Evolutionary conservation across 2,113 vertebrate genomes (phyloP).

Genomic region (Notarius quadriscutis): DNA sequence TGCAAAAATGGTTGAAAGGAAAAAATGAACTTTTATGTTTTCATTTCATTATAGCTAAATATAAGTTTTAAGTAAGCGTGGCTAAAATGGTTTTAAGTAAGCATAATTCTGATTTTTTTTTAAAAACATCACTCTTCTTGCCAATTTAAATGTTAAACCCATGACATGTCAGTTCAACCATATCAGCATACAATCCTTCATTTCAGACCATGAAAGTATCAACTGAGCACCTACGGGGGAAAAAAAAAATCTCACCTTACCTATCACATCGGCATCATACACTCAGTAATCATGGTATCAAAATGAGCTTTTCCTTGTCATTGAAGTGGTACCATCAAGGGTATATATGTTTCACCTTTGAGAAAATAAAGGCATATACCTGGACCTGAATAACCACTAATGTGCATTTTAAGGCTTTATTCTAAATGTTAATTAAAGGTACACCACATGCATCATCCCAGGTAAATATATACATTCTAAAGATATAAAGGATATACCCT

Average conservation of each 20-base stretch:
- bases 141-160: neutral
- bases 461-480: neutral
- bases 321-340: neutral
- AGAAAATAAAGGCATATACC: neutral
- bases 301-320: neutral
- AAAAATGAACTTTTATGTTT: neutral
- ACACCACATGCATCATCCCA: neutral
- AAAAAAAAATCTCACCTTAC: neutral
- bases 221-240: neutral
- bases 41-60: neutral
- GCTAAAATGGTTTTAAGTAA: neutral
- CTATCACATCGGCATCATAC: neutral
- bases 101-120: neutral
- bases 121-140: neutral
- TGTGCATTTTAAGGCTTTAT: neutral
- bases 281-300: neutral
- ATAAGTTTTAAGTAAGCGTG: too few species aligned
- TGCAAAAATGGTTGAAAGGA: neutral
- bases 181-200: neutral
- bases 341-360: neutral
- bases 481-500: neutral
- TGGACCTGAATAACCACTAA: neutral
- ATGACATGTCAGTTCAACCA: neutral
- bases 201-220: neutral
- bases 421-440: neutral